These are phyloP conservation scores for Arenaria interpres DNA, from an alignment of 2,113 vertebrate genomes.

Conservation along the genomic window DNA sequence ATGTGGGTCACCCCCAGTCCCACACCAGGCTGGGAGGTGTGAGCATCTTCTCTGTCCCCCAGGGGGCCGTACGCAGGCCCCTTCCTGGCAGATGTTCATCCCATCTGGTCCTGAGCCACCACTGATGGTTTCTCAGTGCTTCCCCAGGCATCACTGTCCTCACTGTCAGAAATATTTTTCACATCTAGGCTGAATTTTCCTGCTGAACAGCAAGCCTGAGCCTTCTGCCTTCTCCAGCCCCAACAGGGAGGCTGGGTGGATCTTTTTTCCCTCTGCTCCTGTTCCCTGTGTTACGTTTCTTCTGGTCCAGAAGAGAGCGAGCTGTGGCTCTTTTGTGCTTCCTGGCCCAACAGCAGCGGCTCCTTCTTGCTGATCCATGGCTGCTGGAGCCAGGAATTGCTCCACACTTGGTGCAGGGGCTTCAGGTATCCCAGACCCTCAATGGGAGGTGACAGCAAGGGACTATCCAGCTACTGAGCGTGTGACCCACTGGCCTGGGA, in stretches of 20 bases:
- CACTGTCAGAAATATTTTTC: background rate
- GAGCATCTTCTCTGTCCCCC: background rate
- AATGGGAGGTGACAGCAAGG: background rate
- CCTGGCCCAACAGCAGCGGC: background rate
- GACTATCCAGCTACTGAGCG: background rate
- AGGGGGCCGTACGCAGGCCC: fast-evolving
- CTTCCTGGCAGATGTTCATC: background rate
- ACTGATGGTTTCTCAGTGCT: background rate
- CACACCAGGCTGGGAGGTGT: background rate
- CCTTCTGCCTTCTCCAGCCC: background rate
- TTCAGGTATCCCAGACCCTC: background rate
- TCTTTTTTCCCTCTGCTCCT: background rate
- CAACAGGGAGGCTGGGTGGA: background rate
- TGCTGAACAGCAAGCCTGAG: background rate
- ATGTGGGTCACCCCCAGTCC: background rate
- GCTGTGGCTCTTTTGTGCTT: background rate
- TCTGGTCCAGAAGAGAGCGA: background rate
- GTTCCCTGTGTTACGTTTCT: background rate
- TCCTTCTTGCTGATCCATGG: background rate
- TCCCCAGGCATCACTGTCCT: background rate
- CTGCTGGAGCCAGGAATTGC: fast-evolving
- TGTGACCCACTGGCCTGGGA: background rate
- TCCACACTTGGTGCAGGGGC: fast-evolving
- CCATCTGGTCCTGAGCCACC: background rate
- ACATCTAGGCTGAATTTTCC: background rate